Evolutionary conservation across 2,888 invertebrate species (phyloP), one percentile per base, ranked within the genome.

Genomic region (Listrodromus nycthemerus): DNA sequence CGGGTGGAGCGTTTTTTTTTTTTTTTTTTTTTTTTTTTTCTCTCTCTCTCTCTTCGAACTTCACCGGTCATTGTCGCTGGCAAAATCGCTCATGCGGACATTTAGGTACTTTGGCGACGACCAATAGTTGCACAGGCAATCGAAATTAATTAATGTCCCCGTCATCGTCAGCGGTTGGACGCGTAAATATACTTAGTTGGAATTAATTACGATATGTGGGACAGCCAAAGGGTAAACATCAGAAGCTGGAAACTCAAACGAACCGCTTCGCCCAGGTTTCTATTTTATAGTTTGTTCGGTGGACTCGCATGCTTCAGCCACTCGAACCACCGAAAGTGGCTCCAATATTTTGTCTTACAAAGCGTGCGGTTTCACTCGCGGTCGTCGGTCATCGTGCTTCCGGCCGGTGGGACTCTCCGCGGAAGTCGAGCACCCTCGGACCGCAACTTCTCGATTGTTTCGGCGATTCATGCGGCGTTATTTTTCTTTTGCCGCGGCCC

Each of bases 351-450:
- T n/a, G 16, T 30, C 16, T 19, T 2, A 21, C 33, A 65, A 8
- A 21, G 8, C 33, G 65, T 37, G n/a, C 65, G 65, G 37, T 37
- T 41, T 48, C 58, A 58, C 65, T 66, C 67, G 66, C 70, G 82
- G 65, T 84, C 85, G 83, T 85, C 61, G 84, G 77, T 82, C 80
- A 82, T 85, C 73, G 41, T 45, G 16, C 41, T 45, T 45, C 16
- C 16, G 16, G 16, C 16, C 41, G 4, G 0, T 45, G 16, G 0
- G 10, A 2, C 37, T 37, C 37, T 37, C 37, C 10, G 8, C 10
- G 37, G 61, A 61, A 27, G 27, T 65, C 2, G 19, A 10, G 19
- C 37, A 24, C 33, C 37, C 65, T 37, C 65, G 7, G 13, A 13
- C 52, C 33, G 30, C 70, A 70, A 52, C 70, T 70, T 30, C 33